phyloP scores from a whole-genome alignment of 2,113 vertebrate genomes.

The Pseudolaguvia tuberculata region DNA sequence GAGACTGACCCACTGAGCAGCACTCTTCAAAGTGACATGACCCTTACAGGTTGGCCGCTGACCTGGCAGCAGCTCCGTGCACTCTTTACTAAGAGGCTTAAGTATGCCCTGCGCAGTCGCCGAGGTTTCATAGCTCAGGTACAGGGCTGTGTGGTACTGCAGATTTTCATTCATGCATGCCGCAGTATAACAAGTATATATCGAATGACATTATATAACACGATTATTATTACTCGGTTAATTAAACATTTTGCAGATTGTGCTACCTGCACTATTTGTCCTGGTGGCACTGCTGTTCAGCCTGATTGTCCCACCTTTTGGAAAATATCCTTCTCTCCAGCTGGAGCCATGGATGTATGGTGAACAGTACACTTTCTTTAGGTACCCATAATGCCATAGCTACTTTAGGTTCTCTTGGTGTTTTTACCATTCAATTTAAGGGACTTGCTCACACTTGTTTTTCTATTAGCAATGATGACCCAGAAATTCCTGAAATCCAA shows the following conservation, averaged over 20 bases:
- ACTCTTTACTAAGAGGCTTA: conserved; percentile 80
- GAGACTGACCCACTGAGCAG: conserved; percentile 70
- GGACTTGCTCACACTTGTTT: not conserved
- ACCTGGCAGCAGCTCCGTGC: conserved; percentile 78
- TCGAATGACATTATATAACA: not conserved
- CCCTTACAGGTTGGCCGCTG: conserved; percentile 66
- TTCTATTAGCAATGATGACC: conserved; percentile 72
- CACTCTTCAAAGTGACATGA: conserved; percentile 37
- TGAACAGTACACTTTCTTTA: conserved; percentile 83
- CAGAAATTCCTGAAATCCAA: conserved; percentile 52
- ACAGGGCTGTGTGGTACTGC: not conserved
- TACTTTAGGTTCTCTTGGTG: not conserved
- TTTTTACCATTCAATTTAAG: not conserved
- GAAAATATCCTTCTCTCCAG: conserved; percentile 73
- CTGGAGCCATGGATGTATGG: conserved; percentile 83
- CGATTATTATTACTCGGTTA: not conserved
- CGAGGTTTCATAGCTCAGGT: conserved; percentile 82
- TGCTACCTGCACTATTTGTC: conserved; percentile 83
- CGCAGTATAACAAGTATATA: not conserved
- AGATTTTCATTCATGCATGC: not conserved
- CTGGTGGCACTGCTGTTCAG: conserved; percentile 81
- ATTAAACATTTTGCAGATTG: conserved; percentile 65
- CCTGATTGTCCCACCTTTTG: conserved; percentile 76
- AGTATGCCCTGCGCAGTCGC: conserved; percentile 75
- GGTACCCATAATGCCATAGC: conserved; percentile 57